These are phyloP conservation scores for Athene noctua DNA, from an alignment of 2,113 vertebrate genomes.

Conservation along the genomic window DNA sequence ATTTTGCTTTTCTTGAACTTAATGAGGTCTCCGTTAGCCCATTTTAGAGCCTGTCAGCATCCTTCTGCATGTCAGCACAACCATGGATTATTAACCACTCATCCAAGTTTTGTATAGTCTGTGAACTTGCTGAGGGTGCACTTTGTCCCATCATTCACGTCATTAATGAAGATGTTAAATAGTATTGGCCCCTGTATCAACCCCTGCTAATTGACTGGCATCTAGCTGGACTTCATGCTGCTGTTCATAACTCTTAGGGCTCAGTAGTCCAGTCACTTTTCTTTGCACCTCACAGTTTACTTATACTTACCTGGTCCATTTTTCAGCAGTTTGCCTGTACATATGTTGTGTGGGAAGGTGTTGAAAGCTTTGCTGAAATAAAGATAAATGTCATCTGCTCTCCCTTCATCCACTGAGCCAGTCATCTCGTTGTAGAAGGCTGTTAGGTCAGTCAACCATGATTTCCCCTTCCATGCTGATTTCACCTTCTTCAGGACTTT, in stretches of 20 bases:
- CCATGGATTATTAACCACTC: background rate
- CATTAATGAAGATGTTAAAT: background rate
- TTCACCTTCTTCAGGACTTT: background rate
- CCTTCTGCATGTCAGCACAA: background rate
- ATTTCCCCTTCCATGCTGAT: background rate
- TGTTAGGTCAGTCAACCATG: background rate
- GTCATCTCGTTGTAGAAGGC: background rate
- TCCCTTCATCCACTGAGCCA: background rate
- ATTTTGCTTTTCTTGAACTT: background rate
- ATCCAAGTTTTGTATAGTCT: background rate
- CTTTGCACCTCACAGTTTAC: background rate
- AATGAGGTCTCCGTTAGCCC: background rate
- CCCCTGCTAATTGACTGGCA: rapidly evolving
- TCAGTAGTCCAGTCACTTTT: background rate
- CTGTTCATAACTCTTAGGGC: background rate
- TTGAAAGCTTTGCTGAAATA: background rate
- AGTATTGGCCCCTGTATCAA: background rate
- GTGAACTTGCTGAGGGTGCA: background rate
- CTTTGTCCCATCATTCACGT: background rate
- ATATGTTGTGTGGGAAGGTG: background rate
- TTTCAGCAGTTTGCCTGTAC: background rate
- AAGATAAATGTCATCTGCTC: background rate
- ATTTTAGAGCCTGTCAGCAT: background rate
- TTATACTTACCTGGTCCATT: background rate
- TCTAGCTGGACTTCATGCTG: background rate